These are phyloP conservation scores for Nesogale talazaci DNA, from an alignment of 2,113 vertebrate species.

Conservation along the genomic window DNA sequence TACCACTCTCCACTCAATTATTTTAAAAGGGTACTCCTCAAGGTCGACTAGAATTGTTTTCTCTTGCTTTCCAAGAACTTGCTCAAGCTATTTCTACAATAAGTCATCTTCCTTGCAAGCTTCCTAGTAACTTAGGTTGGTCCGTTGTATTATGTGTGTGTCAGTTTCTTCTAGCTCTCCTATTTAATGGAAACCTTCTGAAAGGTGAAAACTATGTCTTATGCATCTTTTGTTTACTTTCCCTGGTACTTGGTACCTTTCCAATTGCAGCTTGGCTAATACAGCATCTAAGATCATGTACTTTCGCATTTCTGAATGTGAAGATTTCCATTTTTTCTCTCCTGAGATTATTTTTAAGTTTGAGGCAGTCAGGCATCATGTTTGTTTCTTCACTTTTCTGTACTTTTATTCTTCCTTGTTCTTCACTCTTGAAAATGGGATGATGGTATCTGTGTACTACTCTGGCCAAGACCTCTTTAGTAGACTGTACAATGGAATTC, in stretches of 20 bases:
- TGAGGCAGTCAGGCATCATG: slow-evolving; percentile 2
- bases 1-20: slow-evolving; percentile 5
- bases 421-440: neutral
- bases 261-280: slow-evolving; percentile 30
- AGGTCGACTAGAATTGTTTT: slow-evolving; percentile 52
- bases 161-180: neutral
- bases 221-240: slow-evolving; percentile 42
- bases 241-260: neutral
- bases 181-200: slow-evolving; percentile 15
- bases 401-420: slow-evolving; percentile 42
- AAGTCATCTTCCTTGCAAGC: slow-evolving; percentile 53
- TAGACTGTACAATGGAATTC: slow-evolving; percentile 2
- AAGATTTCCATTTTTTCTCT: neutral
- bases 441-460: neutral
- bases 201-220: slow-evolving; percentile 41
- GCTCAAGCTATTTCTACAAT: slow-evolving; percentile 20
- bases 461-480: neutral
- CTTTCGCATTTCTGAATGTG: slow-evolving; percentile 45
- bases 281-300: slow-evolving; percentile 37
- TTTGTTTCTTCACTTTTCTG: slow-evolving; percentile 22
- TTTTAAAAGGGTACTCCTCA: slow-evolving; percentile 22
- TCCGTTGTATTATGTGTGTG: slow-evolving; percentile 4
- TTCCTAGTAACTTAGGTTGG: slow-evolving; percentile 39
- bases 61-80: slow-evolving; percentile 47
- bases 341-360: slow-evolving; percentile 43